phyloP scores from a whole-genome alignment of 2,113 vertebrate species.

The Sceloporus tristichus region DNA sequence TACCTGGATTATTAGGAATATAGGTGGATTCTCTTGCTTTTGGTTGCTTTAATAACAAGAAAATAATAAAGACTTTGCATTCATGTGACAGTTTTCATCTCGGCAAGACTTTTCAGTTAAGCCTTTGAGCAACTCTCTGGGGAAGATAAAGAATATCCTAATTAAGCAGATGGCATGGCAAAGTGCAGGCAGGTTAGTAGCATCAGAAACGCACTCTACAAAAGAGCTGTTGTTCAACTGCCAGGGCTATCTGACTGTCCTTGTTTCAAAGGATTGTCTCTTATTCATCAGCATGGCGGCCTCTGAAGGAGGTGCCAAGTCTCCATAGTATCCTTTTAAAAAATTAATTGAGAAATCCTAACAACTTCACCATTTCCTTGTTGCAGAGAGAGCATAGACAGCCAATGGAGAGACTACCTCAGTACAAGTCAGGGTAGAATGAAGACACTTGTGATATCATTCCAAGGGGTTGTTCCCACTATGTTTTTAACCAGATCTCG shows the following conservation, averaged over 20 bases:
- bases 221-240: slow-evolving; percentile 26
- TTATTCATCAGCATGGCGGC: slow-evolving; percentile 7
- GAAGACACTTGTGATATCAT: not conserved
- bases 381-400: not conserved
- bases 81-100: not conserved
- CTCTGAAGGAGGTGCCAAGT: slow-evolving; percentile 12
- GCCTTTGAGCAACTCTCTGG: slow-evolving; percentile 17
- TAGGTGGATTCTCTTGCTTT: not conserved
- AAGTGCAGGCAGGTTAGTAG: slow-evolving; percentile 33
- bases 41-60: slow-evolving; percentile 21
- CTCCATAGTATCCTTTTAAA: not conserved
- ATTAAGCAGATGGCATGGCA: slow-evolving; percentile 32
- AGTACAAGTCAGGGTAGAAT: not conserved
- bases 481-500: no score
- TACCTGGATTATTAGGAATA: slow-evolving; percentile 19
- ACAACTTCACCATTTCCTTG: not conserved
- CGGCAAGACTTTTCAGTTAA: not conserved
- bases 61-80: slow-evolving; percentile 40
- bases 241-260: slow-evolving; percentile 29
- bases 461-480: not conserved
- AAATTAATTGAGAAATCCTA: slow-evolving; percentile 16
- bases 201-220: slow-evolving; percentile 18
- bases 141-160: slow-evolving; percentile 18
- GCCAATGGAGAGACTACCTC: not conserved
- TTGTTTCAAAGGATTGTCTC: slow-evolving; percentile 4